Conservation (phyloP, 1,140 invertebrate genomes). For the Halictus rubicundus region DNA sequence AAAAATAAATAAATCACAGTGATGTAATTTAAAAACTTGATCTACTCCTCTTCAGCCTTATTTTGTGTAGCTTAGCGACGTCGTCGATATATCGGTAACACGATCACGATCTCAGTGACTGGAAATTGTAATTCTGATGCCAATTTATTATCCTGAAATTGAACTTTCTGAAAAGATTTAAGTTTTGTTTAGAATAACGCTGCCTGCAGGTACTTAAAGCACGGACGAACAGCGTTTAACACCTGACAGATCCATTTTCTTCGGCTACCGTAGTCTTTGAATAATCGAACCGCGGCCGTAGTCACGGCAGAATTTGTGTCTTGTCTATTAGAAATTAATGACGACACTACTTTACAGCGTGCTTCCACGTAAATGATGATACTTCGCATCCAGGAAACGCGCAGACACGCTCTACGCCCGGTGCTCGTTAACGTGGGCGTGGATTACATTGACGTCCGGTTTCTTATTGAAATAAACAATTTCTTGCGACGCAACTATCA, state of each 20-base stretch:
- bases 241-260: background rate
- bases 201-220: background rate
- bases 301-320: constrained; percentile 18
- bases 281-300: background rate
- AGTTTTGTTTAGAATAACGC: background rate
- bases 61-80: no score
- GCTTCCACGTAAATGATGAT: constrained; percentile 59
- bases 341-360: constrained; percentile 55
- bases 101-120: no score
- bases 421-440: constrained; percentile 28
- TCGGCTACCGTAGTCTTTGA: constrained; percentile 1
- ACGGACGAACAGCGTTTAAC: background rate
- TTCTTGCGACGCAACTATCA: background rate
- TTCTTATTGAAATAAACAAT: constrained; percentile 38
- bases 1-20: no score
- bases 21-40: no score
- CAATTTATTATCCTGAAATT: background rate
- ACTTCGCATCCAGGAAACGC: constrained; percentile 52
- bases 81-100: no score
- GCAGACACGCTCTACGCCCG: no score
- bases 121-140: no score
- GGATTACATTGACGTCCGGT: constrained; percentile 12
- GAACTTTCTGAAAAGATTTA: no score
- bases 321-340: constrained; percentile 62
- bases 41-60: no score